Evolutionary conservation across 2,888 invertebrate species (phyloP), one percentile per base, ranked within the genome.

Genomic region (Diaprepes abbreviatus): DNA sequence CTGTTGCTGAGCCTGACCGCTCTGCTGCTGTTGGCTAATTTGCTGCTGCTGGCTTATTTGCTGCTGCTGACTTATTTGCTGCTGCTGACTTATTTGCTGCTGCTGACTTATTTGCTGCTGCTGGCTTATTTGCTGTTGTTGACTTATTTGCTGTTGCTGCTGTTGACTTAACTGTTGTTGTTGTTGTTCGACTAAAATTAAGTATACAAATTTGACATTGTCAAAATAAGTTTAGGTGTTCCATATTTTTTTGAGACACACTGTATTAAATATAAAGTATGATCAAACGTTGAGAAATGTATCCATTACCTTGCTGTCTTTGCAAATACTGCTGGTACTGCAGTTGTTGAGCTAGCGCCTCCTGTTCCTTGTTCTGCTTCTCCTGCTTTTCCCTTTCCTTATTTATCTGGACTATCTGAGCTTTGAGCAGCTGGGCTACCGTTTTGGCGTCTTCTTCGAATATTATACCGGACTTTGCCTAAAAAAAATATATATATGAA

Each of bases 361-460:
- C 83, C 62, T 84, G 83, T 64, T 85, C 83, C 72, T 84, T 84
- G 40, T 80, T 81, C 57, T 83, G 81, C 70, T 88, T 88, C 70
- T 89, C 88, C 55, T 83, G 81, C 68, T 88, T 88, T 70, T 88
- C 88, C 85, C 89, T 74, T 86, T 72, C 90, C 88, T 85, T 89
- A 81, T 83, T 87, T 9, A 95, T 87, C 75, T 91, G 89, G 75
- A 90, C 89, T 64, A 96, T 91, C 83, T 97, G 96, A 21, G 95
- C 94, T 83, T 94, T 93, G 73, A 98, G 89, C 83, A 98, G 89
- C 81, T 96, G 95, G 70, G 93, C 92, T 9, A 98, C 97, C 70
- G 94, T 92, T 79, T 95, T 90, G 0, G 94, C 93, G 83, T 98
- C 98, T 82, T 97, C 98, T 81, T 98, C 97, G 81, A 94, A 93